phyloP scores from a whole-genome alignment of 2,888 invertebrate genomes.

The Drosophila demipolita region DNA sequence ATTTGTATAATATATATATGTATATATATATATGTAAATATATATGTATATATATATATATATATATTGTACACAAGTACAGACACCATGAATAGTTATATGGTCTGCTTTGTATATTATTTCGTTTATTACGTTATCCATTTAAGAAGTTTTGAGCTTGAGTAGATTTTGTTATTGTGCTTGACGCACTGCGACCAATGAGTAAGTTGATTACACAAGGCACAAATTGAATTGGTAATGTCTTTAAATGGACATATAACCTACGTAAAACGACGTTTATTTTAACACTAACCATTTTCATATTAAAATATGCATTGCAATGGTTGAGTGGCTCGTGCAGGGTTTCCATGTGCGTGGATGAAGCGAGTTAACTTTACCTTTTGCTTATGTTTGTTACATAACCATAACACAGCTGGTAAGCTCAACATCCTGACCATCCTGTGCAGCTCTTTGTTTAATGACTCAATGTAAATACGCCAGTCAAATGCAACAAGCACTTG shows the following conservation, averaged over 20 bases:
- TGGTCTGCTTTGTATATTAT: not conserved
- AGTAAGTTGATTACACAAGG: not conserved
- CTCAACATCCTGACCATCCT: constrained; percentile 9
- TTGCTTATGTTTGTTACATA: constrained; percentile 42
- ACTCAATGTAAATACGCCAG: constrained; percentile 34
- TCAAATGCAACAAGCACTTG: constrained; percentile 63
- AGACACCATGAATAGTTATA: not conserved
- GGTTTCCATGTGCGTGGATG: not conserved
- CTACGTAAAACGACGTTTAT: not conserved
- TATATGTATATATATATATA: constrained; percentile 1
- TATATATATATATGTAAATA: not conserved
- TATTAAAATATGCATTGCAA: not conserved
- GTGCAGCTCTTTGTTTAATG: not conserved
- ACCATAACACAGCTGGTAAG: constrained; percentile 24
- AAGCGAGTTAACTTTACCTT: not conserved
- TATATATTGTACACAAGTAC: not conserved
- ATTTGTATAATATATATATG: not conserved
- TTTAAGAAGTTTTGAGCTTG: not conserved
- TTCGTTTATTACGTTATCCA: not conserved
- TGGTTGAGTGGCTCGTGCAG: not conserved
- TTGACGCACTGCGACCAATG: not conserved
- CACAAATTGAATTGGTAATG: not conserved
- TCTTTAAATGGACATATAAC: not conserved
- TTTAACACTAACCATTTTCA: not conserved
- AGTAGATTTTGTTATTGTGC: not conserved